Evolutionary conservation across 2,113 vertebrate species (phyloP), one percentile per base, ranked within the genome.

Genomic region (Pipra filicauda): DNA sequence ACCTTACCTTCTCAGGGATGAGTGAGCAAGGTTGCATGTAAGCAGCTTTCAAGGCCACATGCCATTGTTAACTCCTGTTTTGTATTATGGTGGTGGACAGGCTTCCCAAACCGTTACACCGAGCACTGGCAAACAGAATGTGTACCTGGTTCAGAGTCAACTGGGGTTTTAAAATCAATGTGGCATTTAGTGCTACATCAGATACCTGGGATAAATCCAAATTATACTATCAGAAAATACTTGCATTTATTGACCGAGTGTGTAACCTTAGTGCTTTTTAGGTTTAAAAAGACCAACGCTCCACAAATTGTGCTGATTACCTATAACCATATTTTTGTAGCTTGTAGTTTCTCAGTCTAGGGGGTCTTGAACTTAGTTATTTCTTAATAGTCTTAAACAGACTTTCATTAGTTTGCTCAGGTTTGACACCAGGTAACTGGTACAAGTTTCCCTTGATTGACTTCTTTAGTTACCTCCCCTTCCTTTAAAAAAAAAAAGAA

Each of bases 211-310:
- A 43, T n/a, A 54, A 82, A 71, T 74, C n/a, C 31, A 74, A 64
- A 19, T 78, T 75, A 75, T 18, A 12, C 7, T n/a, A 3, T 7
- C 14, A 82, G 62, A 58, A 79, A 92, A 43, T 5, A 37, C 2
- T 55, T 82, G 10, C 9, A 39, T 67, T 58, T 82, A n/a, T 75
- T 66, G 52, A 51, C 43, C n/a, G 28, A 71, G 61, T n/a, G 5
- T 30, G 21, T 74, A n/a, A 26, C 14, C 9, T 49, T 19, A 49
- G 15, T 49, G 11, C 1, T 52, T 92, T 85, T 66, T 61, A 14
- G 19, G 6, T 58, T 88, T 83, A 67, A 91, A 37, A 70, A 11
- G 18, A 67, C 8, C 1, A 1, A 9, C 0, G 0, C 58, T 57
- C 15, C n/a, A 64, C 13, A 37, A 85, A 88, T 85, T 1, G 0